A percentile compares a stretch with the other conserved stretches of the same genome.
phyloP scores from a whole-genome alignment of 2,797 vertebrate genomes.

The Rhynchonycteris naso region DNA sequence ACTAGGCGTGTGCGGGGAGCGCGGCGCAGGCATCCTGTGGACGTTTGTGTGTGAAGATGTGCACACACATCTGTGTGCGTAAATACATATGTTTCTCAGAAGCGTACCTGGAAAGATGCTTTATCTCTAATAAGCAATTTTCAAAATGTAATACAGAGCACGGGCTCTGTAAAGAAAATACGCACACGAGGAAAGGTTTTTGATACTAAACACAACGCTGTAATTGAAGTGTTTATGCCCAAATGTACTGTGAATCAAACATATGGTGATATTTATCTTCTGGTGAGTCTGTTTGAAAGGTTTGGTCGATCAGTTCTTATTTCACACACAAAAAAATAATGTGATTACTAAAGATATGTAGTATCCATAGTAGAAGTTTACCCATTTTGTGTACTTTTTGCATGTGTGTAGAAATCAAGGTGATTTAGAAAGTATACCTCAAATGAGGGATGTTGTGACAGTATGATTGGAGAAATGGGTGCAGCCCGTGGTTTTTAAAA shows the following conservation, averaged over 20 bases:
- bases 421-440: background rate
- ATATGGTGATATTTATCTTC: constrained; percentile 61
- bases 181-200: background rate
- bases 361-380: background rate
- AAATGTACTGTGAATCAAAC: constrained; percentile 28
- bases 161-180: background rate
- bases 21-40: constrained; percentile 58
- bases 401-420: background rate
- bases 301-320: constrained; percentile 38
- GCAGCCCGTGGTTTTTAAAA: background rate
- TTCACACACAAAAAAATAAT: constrained; percentile 60
- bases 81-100: background rate
- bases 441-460: background rate
- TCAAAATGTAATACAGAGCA: background rate
- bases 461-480: background rate
- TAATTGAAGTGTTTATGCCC: constrained; percentile 51
- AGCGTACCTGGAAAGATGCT: constrained; percentile 62
- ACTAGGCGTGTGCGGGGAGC: background rate
- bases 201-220: constrained; percentile 45
- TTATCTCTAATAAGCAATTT: background rate
- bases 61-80: constrained; percentile 43
- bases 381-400: constrained; percentile 41
- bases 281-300: constrained; percentile 53
- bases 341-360: constrained; percentile 39
- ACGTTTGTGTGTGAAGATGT: background rate